Evolutionary conservation across 2,113 vertebrate genomes (phyloP).

Genomic region (Pelobates fuscus): DNA sequence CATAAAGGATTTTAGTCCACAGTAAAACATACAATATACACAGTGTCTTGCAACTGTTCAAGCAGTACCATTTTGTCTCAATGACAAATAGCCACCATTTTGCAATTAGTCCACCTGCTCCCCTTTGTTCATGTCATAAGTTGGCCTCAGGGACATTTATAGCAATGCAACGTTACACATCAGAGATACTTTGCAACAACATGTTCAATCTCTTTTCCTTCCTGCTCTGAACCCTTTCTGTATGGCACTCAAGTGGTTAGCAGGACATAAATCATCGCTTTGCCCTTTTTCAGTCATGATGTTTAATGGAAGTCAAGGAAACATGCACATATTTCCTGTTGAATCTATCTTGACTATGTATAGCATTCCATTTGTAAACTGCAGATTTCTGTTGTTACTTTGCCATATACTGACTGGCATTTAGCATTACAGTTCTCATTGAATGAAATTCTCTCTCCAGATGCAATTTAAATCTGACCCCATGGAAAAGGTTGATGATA

Average conservation of each 20-base stretch:
- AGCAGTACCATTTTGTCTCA: conserved; percentile 22
- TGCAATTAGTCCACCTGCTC: conserved; percentile 23
- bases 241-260: background rate
- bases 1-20: background rate
- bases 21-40: background rate
- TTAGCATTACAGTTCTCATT: background rate
- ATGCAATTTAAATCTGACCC: background rate
- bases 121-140: conserved; percentile 30
- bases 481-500: background rate
- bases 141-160: conserved; percentile 7
- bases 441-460: background rate
- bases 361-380: background rate
- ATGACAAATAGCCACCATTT: conserved; percentile 29
- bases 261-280: conserved; percentile 23
- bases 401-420: background rate
- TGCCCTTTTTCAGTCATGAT: conserved; percentile 43
- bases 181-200: conserved; percentile 12
- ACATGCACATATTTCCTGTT: conserved; percentile 13
- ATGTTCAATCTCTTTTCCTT: conserved; percentile 24
- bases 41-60: background rate
- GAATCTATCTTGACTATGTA: conserved; percentile 27
- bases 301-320: conserved; percentile 35
- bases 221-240: background rate
- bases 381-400: background rate
- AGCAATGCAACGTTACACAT: conserved; percentile 17